phyloP scores from a whole-genome alignment of 2,797 vertebrate species.

The Neosilurus mollespiculum region DNA sequence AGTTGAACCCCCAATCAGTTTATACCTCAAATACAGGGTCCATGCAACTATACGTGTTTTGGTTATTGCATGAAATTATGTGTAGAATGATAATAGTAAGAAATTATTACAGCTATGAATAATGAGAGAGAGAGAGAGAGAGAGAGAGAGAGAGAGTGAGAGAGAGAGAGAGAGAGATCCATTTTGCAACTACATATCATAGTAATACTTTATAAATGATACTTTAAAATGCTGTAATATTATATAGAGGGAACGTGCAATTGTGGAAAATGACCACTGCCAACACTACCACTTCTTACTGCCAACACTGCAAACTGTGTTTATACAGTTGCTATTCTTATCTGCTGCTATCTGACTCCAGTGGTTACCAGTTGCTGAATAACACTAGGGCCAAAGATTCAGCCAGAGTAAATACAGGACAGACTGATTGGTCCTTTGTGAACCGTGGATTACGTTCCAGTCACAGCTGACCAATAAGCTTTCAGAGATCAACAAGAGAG shows the following conservation, averaged over 20 bases:
- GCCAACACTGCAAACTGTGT: slow-evolving; percentile 12
- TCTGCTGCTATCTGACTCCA: slow-evolving; percentile 50
- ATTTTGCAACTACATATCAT: too few species aligned
- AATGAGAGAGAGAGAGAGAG: neutral
- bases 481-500: neutral
- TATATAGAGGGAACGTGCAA: too few species aligned
- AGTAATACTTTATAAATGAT: too few species aligned
- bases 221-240: too few species aligned
- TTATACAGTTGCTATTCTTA: slow-evolving; percentile 51
- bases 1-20: too few species aligned
- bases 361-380: slow-evolving; percentile 41
- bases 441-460: slow-evolving; percentile 41
- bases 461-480: slow-evolving; percentile 45
- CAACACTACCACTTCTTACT: slow-evolving; percentile 1
- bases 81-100: neutral
- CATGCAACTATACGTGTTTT: neutral
- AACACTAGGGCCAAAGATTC: slow-evolving; percentile 46
- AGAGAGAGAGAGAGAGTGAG: too few species aligned
- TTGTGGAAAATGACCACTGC: neutral
- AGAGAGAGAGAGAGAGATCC: too few species aligned
- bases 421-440: slow-evolving; percentile 28
- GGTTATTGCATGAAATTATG: neutral
- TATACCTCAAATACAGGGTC: neutral
- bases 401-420: slow-evolving; percentile 33
- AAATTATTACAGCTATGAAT: neutral